Evolutionary conservation across 1,140 invertebrate species (phyloP).

Genomic region (Diploscapter pachys): DNA sequence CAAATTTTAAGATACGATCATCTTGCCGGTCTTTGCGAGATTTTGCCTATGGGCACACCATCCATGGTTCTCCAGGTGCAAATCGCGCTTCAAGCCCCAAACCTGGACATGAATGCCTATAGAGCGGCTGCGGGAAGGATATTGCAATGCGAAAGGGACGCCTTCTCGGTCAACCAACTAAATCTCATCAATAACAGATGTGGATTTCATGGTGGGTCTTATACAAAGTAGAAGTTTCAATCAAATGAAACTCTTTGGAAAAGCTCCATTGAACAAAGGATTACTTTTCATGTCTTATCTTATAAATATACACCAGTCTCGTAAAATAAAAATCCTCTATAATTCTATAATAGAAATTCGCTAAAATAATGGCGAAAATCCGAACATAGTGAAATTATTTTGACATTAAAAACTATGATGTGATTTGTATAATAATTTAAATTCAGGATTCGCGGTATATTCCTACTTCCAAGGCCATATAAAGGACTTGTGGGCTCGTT

Average conservation of each 20-base stretch:
- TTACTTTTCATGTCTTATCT: no score
- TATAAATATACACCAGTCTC: no score
- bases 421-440: background rate
- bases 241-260: background rate
- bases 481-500: background rate
- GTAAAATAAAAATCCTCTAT: no score
- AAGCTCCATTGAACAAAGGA: background rate
- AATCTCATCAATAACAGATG: conserved; percentile 24
- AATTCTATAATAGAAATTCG: no score
- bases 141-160: conserved; percentile 6
- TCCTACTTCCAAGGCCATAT: conserved; percentile 6
- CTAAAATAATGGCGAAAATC: no score
- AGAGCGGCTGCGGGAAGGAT: background rate
- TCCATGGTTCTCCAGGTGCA: conserved; percentile 32
- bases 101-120: background rate
- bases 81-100: conserved; percentile 26
- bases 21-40: conserved; percentile 35
- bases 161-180: conserved; percentile 15
- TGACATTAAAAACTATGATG: background rate
- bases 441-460: conserved; percentile 24
- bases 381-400: background rate
- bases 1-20: conserved; percentile 30
- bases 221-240: background rate
- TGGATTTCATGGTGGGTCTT: conserved; percentile 6
- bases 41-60: conserved; percentile 32